Base-by-base conservation (phyloP, 2,797 vertebrate genomes). In the Danionella dracula region DNA sequence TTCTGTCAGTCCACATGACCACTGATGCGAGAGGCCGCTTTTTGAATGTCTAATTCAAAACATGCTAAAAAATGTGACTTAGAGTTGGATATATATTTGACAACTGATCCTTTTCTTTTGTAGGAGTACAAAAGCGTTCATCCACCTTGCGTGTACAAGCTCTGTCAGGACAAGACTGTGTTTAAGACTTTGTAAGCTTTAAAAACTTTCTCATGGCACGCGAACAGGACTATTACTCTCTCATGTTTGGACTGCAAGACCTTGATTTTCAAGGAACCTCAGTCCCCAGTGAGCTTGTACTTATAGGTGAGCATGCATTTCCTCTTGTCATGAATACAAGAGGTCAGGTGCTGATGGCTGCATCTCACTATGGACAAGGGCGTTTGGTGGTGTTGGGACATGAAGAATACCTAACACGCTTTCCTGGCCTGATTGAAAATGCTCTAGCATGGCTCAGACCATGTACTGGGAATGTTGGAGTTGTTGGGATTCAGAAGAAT, bases 321-420 rank as follows among this genome's bases (percentile, higher is more conserved):
- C 90, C 91, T 0, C 81, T 93, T 40, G 75, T 79, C 68, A 82
- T 87, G 76, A 85, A 83, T 19, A 70, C 50, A 77, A 86, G 16
- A 54, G 88, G 87, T 11, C 89, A 94, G 63, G 84, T 88, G 1
- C 76, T 90, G 35, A 88, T 92, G 41, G 92, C 92, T 0, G 92
- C 90, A 1, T 93, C 92, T 19, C 78, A 70, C 54, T 93, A 90
- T 0, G 85, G 90, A 19, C 29, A 19, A n/a, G 92, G 92, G 31
- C 84, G 84, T 42, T 80, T 94, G 2, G 84, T 93, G 9, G 86
- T 89, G 12, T 10, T 90, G 31, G 82, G 90, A 16, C 91, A 93
- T 2, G 91, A 93, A 62, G 1, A 0, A 21, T 90, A 92, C 75
- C 66, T 93, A 55, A 70, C 68, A 0, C 2, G 69, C 11, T 83